phyloP scores from a whole-genome alignment of 2,888 invertebrate genomes.

The Calameuta pallipes region DNA sequence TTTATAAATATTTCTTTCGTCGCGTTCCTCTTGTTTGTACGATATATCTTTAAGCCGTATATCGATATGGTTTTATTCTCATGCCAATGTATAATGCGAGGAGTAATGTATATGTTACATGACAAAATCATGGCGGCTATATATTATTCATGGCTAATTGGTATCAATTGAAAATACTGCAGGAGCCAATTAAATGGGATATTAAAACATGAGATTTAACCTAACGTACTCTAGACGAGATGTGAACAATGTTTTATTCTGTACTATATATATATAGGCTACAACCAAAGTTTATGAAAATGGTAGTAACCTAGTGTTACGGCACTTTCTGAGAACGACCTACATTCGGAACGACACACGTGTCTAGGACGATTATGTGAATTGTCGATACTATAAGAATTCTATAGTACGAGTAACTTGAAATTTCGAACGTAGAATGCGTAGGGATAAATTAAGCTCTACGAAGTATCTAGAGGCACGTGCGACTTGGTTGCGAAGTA shows the following conservation, averaged over 20 bases:
- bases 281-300: not conserved
- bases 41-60: not conserved
- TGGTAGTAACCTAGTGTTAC: not conserved
- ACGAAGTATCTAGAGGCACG: conserved; percentile 17
- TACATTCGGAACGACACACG: not conserved
- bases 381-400: not conserved
- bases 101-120: not conserved
- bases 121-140: not conserved
- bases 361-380: not conserved
- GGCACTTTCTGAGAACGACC: not conserved
- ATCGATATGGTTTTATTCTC: not conserved
- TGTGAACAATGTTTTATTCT: not conserved
- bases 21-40: not conserved
- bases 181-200: not conserved
- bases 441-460: not conserved
- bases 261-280: not conserved
- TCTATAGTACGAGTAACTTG: not conserved
- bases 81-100: not conserved
- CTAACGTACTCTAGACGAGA: not conserved
- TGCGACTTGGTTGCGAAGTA: not conserved
- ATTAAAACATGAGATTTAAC: not conserved
- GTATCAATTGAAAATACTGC: not conserved
- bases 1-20: not conserved
- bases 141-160: not conserved
- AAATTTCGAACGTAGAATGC: not conserved